Base-by-base conservation (phyloP, 1,140 invertebrate species). In the Globodera rostochiensis region DNA sequence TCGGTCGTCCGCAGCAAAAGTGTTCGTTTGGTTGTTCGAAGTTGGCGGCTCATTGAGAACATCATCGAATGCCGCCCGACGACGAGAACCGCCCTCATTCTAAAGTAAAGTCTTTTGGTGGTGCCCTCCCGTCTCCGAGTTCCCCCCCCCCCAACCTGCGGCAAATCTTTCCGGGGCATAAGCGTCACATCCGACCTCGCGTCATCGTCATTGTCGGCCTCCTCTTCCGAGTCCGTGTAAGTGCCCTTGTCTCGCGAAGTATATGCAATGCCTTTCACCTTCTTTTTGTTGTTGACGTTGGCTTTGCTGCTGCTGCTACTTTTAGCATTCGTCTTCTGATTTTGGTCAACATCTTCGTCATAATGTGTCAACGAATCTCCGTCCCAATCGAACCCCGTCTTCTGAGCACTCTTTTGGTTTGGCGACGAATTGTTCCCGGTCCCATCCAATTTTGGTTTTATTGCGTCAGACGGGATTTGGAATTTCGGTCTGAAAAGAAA, bases 401-500 rank as follows among this genome's bases (percentile, higher is more conserved):
- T 60, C 53, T 66, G 57, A 21, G 15, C 50, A 76, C 60, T 76
- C 19, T 19, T 19, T 36, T 76, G 9, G 5, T 15, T n/a, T 25
- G 36, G 36, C 2, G 36, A 36, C 50, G 50, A 36, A 53, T 47
- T 76, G 47, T 76, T 50, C 66, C 8, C 8, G 36, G 19, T 36
- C 66, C 45, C 11, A 76, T 45, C 47, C 74, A 21, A 76, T 2
- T 21, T 57, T 19, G 57, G 19, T 1, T 64, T 19, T 13, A 19
- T 64, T 15, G 19, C 49, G 1, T 76, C 74, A 5, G 19, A 4
- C n/a, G 74, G 66, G 53, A 76, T 53, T 45, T 76, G 25, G 21
- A 76, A 76, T 57, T 76, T 76, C 21, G 74, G 45, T 57, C 50
- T 76, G 49, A 53, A 75, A 57, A 25, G 60, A n/a, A 53, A 53